These are phyloP conservation scores for Gambusia yucatana DNA, from an alignment of 2,797 vertebrate species.

Conservation along the genomic window DNA sequence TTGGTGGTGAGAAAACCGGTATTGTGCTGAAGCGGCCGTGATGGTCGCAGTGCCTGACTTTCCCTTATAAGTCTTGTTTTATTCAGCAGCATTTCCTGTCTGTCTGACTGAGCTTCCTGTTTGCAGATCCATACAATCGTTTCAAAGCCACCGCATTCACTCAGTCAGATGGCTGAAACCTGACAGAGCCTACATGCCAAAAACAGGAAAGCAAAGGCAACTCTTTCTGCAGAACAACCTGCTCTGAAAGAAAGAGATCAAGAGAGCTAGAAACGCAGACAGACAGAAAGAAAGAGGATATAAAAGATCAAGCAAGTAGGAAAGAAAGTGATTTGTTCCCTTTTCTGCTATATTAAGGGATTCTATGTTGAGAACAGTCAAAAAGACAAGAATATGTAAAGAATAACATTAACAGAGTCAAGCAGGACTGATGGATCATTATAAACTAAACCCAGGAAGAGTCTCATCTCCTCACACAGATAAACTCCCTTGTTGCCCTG, in stretches of 20 bases:
- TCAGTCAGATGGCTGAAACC: background rate
- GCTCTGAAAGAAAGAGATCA: background rate
- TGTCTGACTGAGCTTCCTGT: constrained; percentile 80
- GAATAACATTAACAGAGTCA: constrained; percentile 1
- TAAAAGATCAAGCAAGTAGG: background rate
- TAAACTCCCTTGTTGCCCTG: background rate
- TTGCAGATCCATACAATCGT: constrained; percentile 61
- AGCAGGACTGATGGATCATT: background rate
- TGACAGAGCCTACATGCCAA: background rate
- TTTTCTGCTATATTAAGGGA: background rate
- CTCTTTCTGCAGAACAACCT: background rate
- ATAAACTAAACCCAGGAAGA: constrained; percentile 24
- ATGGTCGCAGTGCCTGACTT: constrained; percentile 11
- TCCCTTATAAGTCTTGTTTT: constrained; percentile 56
- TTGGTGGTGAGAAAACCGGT: background rate
- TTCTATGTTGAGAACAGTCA: background rate
- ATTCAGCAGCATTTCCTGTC: constrained; percentile 79
- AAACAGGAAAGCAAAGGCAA: background rate
- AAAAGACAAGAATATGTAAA: background rate
- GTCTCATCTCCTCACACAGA: constrained; percentile 12
- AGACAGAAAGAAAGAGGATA: background rate
- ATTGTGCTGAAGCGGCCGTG: background rate
- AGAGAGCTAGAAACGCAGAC: background rate
- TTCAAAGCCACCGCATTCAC: constrained; percentile 52
- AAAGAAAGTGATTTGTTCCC: background rate